Conservation (phyloP, 2,113 vertebrate genomes). For the Megalops atlanticus region DNA sequence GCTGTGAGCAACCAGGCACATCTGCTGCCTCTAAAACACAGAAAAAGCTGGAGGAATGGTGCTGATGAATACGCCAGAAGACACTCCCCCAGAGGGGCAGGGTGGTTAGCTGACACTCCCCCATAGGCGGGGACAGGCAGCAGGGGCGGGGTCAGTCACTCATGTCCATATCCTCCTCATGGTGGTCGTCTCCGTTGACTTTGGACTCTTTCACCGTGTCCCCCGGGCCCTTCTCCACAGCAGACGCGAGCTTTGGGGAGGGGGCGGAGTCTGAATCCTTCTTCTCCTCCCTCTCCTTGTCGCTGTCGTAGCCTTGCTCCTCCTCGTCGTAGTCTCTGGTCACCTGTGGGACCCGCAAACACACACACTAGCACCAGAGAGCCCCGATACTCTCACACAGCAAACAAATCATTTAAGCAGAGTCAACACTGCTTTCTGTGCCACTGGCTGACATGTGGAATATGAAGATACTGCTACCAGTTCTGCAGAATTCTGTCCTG, state of each 20-base stretch:
- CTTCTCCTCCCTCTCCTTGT: constrained; percentile 81
- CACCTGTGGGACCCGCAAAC: constrained; percentile 70
- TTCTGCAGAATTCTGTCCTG: too few relatives aligned
- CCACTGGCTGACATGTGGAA: too few relatives aligned
- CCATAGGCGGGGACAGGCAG: constrained; percentile 13
- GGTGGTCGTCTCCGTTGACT: constrained; percentile 89
- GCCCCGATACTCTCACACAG: neutral
- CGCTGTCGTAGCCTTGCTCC: constrained; percentile 94
- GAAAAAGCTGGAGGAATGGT: constrained; percentile 58
- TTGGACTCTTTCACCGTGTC: constrained; percentile 77
- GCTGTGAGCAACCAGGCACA: neutral
- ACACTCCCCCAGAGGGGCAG: neutral
- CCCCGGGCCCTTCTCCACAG: constrained; percentile 58
- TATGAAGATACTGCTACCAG: too few relatives aligned
- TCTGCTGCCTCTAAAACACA: neutral
- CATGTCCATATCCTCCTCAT: constrained; percentile 96
- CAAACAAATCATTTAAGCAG: too few relatives aligned
- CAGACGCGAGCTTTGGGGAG: constrained; percentile 64
- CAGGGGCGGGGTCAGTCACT: constrained; percentile 77
- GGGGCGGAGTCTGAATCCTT: constrained; percentile 73
- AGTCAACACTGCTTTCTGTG: too few relatives aligned
- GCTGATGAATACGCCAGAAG: constrained; percentile 49
- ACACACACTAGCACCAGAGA: neutral
- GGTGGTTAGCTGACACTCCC: neutral
- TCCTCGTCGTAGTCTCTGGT: constrained; percentile 96